A percentile compares a stretch with the other conserved stretches of the same genome.
Conservation (phyloP, 2,888 invertebrate species). For the Hirtodrosophila confusa region DNA sequence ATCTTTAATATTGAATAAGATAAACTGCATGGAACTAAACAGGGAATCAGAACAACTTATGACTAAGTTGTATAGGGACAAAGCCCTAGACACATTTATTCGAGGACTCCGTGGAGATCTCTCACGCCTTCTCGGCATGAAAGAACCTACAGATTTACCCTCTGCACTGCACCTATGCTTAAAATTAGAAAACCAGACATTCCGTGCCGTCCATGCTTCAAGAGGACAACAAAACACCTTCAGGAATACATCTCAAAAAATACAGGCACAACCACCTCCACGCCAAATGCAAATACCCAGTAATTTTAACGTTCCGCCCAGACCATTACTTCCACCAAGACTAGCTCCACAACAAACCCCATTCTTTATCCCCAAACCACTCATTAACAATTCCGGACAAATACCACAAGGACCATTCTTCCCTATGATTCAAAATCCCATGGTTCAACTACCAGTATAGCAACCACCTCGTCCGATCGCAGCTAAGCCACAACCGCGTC, state of each 20-base stretch:
- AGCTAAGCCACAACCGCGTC: not conserved
- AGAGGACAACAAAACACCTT: not conserved
- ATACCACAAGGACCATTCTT: not conserved
- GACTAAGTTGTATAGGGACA: constrained; percentile 13
- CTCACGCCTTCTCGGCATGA: not conserved
- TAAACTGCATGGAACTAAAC: constrained; percentile 13
- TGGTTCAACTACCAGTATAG: not conserved
- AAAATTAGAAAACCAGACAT: constrained; percentile 13
- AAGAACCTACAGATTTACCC: constrained; percentile 6
- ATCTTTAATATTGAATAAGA: constrained; percentile 16
- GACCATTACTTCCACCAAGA: not conserved
- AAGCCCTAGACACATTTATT: constrained; percentile 7
- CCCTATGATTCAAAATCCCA: not conserved
- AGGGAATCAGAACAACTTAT: constrained; percentile 6
- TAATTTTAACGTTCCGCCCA: not conserved
- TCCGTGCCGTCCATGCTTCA: not conserved
- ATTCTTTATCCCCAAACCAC: not conserved
- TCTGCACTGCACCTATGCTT: constrained; percentile 9
- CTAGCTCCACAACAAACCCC: not conserved
- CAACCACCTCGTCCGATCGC: constrained; percentile 15
- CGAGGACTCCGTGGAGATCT: constrained; percentile 8
- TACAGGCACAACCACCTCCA: not conserved
- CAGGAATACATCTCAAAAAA: not conserved
- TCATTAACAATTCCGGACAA: not conserved
- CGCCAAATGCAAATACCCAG: not conserved